Evolutionary conservation across 2,888 invertebrate genomes (phyloP).

Genomic region (Nomada hirtipes): DNA sequence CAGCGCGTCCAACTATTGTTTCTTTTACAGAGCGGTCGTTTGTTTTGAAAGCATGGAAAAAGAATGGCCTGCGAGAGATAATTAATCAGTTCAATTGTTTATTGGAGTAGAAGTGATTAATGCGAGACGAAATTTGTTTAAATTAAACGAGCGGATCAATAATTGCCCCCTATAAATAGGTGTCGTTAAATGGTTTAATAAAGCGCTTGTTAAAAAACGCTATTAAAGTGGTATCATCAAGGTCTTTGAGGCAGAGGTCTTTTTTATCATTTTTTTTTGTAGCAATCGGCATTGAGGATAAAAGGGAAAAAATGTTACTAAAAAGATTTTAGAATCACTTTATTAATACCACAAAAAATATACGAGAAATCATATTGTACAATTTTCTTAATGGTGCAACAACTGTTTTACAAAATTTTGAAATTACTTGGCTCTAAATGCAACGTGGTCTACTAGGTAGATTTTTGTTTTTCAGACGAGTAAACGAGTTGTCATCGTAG

Average conservation of each 20-base stretch:
- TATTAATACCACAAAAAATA: background rate
- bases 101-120: conserved; percentile 27
- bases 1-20: conserved; percentile 46
- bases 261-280: background rate
- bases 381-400: background rate
- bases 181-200: conserved; percentile 12
- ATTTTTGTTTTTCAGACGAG: background rate
- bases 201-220: conserved; percentile 11
- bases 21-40: conserved; percentile 1
- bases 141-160: conserved; percentile 37
- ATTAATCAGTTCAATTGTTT: conserved; percentile 16
- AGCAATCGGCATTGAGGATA: background rate
- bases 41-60: conserved; percentile 47
- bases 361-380: background rate
- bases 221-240: conserved; percentile 9
- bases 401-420: background rate
- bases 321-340: background rate
- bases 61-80: background rate
- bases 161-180: conserved; percentile 28
- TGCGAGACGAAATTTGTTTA: conserved; percentile 6
- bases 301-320: background rate
- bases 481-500: background rate
- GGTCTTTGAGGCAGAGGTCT: background rate
- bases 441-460: background rate
- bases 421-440: background rate